Evolutionary conservation across 2,113 vertebrate genomes (phyloP).

Genomic region (Tapirus terrestris): DNA sequence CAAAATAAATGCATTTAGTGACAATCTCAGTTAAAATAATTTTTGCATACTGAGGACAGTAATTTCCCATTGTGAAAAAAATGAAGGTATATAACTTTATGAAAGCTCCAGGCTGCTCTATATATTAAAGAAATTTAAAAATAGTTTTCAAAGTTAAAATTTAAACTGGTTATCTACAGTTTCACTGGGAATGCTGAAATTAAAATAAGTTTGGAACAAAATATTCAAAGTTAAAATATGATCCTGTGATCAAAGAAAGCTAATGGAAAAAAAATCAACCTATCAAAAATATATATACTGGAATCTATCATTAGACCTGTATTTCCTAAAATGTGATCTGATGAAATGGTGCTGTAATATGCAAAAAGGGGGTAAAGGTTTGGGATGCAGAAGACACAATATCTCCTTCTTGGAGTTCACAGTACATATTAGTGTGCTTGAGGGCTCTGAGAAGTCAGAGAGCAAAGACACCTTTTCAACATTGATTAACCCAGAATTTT

Average conservation of each 20-base stretch:
- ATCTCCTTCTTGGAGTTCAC: background rate
- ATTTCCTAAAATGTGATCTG: background rate
- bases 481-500: background rate
- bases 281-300: background rate
- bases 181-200: background rate
- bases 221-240: slow-evolving; percentile 18
- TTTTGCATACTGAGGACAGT: background rate
- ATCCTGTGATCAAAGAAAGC: background rate
- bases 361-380: background rate
- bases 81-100: background rate
- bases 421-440: background rate
- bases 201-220: background rate
- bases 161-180: background rate
- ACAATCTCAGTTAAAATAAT: background rate
- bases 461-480: background rate
- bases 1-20: background rate
- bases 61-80: background rate
- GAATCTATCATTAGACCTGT: background rate
- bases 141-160: background rate
- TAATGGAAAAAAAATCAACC: background rate
- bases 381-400: background rate
- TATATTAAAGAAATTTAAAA: slow-evolving; percentile 24
- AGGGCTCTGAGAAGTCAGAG: background rate
- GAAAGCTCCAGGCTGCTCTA: background rate
- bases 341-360: background rate